A percentile compares a stretch with the other conserved stretches of the same genome.
These are phyloP conservation scores for Drosophila pectinifera DNA, from an alignment of 1,140 invertebrate species.

Conservation along the genomic window DNA sequence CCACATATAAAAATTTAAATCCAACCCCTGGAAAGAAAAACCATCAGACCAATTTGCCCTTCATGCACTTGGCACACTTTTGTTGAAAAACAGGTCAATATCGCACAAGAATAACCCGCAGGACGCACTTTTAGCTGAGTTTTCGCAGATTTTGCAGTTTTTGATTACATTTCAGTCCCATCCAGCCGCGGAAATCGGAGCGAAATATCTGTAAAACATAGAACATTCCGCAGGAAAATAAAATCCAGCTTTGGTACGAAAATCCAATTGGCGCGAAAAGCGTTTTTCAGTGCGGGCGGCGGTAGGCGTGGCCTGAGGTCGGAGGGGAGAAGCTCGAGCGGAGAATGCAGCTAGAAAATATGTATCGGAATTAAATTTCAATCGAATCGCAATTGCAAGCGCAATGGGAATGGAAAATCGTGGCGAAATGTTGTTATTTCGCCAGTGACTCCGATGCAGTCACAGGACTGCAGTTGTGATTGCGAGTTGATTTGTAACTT, in stretches of 20 bases:
- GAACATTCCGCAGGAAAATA: constrained; percentile 20
- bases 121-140: constrained; percentile 30
- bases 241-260: constrained; percentile 45
- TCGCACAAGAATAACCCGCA: constrained; percentile 40
- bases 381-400: constrained; percentile 36
- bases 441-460: constrained; percentile 22
- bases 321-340: background rate
- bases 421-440: constrained; percentile 34
- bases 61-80: constrained; percentile 24
- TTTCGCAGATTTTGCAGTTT: constrained; percentile 61
- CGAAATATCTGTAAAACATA: constrained; percentile 11
- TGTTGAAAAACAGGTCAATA: constrained; percentile 1
- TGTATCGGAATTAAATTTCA: constrained; percentile 77
- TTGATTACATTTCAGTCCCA: constrained; percentile 74
- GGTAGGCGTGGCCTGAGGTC: background rate
- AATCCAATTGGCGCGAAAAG: constrained; percentile 46
- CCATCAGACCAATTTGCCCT: background rate
- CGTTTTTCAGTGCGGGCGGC: constrained; percentile 21
- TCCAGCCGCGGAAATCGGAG: constrained; percentile 4
- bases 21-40: background rate
- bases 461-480: constrained; percentile 25
- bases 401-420: constrained; percentile 30
- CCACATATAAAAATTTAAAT: background rate
- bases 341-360: constrained; percentile 49
- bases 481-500: constrained; percentile 56